phyloP scores from a whole-genome alignment of 2,888 invertebrate species.

The Pemphredon lugubris region DNA sequence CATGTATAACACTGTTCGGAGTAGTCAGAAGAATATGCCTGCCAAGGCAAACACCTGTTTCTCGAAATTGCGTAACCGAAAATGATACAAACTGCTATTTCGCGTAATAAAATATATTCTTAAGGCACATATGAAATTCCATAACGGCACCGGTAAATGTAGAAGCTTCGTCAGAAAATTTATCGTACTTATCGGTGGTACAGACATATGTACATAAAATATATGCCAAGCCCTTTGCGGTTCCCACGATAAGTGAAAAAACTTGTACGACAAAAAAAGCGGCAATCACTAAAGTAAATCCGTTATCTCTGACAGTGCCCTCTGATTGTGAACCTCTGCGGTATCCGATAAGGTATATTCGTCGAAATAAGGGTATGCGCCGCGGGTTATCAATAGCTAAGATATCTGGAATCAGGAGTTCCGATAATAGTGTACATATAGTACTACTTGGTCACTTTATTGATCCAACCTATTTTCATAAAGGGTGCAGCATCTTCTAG shows the following conservation, averaged over 20 bases:
- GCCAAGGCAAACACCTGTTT: too few species aligned
- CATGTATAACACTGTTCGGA: too few species aligned
- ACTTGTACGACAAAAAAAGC: conserved; percentile 11
- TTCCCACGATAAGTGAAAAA: conserved; percentile 28
- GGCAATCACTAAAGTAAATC: conserved; percentile 25
- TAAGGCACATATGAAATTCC: background rate
- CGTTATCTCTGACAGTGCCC: too few species aligned
- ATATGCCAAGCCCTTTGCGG: conserved; percentile 31
- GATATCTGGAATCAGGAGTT: conserved; percentile 19
- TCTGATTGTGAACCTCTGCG: too few species aligned
- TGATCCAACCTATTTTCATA: conserved; percentile 33
- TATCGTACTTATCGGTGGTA: too few species aligned
- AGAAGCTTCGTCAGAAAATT: too few species aligned
- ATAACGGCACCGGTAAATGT: background rate
- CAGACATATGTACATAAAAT: too few species aligned
- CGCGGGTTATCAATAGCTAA: background rate
- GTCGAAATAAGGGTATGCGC: conserved; percentile 1
- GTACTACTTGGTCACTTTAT: conserved; percentile 28
- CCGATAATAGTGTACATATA: conserved; percentile 20
- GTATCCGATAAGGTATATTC: conserved; percentile 32
- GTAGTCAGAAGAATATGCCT: too few species aligned
- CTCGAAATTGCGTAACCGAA: too few species aligned
- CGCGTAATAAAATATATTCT: too few species aligned
- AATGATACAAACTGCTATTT: too few species aligned
- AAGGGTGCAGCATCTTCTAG: conserved; percentile 12